Percentiles rank a stretch among this genome's conserved stretches.
phyloP scores from a whole-genome alignment of 92 coral and sea anemone species.

The Parazoanthus atlanticus region DNA sequence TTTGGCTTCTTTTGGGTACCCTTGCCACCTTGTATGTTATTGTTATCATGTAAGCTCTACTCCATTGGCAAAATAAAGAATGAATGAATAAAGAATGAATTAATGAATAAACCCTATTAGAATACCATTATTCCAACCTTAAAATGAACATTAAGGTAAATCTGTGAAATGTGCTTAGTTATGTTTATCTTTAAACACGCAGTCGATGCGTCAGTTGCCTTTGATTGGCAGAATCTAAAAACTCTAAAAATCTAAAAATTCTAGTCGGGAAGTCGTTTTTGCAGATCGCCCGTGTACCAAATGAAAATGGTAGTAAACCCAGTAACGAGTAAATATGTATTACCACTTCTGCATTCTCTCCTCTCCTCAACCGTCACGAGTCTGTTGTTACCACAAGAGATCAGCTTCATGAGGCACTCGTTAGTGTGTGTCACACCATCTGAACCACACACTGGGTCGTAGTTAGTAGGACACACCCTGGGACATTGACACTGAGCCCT shows the following conservation, averaged over 20 bases:
- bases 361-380: not conserved
- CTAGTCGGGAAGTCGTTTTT: not conserved
- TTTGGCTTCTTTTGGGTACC: too few relatives aligned
- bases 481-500: conserved; percentile 10
- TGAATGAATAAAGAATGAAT: too few relatives aligned
- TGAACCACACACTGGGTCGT: conserved; percentile 18
- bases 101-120: too few relatives aligned
- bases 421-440: conserved; percentile 1
- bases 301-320: too few relatives aligned
- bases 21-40: too few relatives aligned
- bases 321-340: not conserved
- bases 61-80: too few relatives aligned
- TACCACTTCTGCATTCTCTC: not conserved
- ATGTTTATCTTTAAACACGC: too few relatives aligned
- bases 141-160: too few relatives aligned
- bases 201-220: too few relatives aligned
- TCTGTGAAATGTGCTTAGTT: not conserved
- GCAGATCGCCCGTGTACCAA: too few relatives aligned
- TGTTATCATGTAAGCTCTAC: too few relatives aligned
- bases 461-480: conserved; percentile 9
- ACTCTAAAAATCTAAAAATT: not conserved
- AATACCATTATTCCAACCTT: not conserved
- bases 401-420: conserved; percentile 18
- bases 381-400: conserved; percentile 11
- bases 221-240: not conserved